Base-by-base conservation (phyloP, 2,113 vertebrate species). In the Strigops habroptila region DNA sequence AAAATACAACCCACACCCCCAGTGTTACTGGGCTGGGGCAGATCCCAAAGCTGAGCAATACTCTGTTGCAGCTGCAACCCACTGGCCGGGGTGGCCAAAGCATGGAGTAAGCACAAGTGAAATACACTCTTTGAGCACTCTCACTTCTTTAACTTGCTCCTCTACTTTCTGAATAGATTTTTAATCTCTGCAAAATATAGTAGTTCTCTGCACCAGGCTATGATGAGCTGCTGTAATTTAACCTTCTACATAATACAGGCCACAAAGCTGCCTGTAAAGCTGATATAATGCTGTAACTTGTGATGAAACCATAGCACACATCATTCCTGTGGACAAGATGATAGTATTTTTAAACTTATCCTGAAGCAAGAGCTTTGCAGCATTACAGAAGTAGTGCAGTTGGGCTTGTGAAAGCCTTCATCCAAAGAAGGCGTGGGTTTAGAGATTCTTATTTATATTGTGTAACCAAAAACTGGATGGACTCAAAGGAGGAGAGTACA, bases 81-180 rank as follows among this genome's bases (percentile, higher is more conserved):
- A 5, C 3, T 6, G 24, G 27, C 37, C 41, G 16, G 24, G 33
- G 9, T 13, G 10, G 63, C 44, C 39, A 8, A 5, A 51, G 49
- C 8, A 55, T 1, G 0, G 0, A 33, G 4, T 24, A 43, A 23
- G 30, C 7, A 0, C 12, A 18, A n/a, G 14, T 27, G 39, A 62
- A 82, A 75, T 6, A 19, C 6, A 27, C 4, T 23, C 21, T 37
- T 35, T 48, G 16, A 30, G 21, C 25, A 25, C 48, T n/a, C 57
- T n/a, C 9, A 3, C 17, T 78, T 46, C 1, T n/a, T 83, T 59
- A 55, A 64, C 21, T 55, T 68, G 10, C 14, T 41, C 11, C 22
- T 68, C 39, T 76, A 18, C 5, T 62, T 77, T 18, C 49, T 10
- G 12, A 82, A 18, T 60, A 43, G 5, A 18, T 12, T 68, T 73